A percentile compares a stretch with the other conserved stretches of the same genome.
These are phyloP conservation scores for Blennius ocellaris DNA, from an alignment of 2,113 vertebrate genomes.

Conservation along the genomic window DNA sequence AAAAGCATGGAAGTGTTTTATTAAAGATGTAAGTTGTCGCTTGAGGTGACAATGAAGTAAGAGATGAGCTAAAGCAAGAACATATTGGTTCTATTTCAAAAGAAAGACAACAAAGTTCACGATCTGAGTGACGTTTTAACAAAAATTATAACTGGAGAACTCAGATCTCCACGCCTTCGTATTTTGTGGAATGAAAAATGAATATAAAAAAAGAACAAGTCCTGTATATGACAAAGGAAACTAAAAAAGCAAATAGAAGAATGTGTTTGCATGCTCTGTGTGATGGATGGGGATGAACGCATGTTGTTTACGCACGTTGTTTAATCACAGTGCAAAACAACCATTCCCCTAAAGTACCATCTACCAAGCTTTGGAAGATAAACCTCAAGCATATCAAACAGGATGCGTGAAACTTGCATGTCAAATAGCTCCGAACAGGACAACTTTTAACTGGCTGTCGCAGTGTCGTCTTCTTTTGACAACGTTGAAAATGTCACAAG, in stretches of 20 bases:
- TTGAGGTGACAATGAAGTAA: neutral
- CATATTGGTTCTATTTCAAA: no score
- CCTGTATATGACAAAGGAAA: slow-evolving; percentile 18
- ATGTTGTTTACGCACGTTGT: slow-evolving; percentile 51
- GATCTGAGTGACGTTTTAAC: no score
- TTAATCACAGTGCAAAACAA: slow-evolving; percentile 57
- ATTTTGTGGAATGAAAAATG: no score
- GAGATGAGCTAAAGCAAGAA: no score
- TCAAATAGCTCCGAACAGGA: slow-evolving; percentile 62
- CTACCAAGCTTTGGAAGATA: slow-evolving; percentile 42
- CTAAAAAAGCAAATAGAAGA: slow-evolving; percentile 10
- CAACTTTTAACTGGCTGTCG: slow-evolving; percentile 38
- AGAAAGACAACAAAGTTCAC: no score
- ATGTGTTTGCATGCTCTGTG: neutral
- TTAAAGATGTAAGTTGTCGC: neutral
- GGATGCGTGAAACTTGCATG: slow-evolving; percentile 47
- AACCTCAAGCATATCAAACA: slow-evolving; percentile 57
- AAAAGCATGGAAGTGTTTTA: neutral
- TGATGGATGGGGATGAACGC: slow-evolving; percentile 28
- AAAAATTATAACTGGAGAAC: no score
- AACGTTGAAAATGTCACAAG: slow-evolving; percentile 48
- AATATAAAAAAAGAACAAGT: no score
- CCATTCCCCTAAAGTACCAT: slow-evolving; percentile 56
- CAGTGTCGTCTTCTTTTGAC: slow-evolving; percentile 49
- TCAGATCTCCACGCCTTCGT: no score